These are phyloP conservation scores for Porites lobata DNA, from an alignment of 92 coral and sea anemone genomes.

Conservation along the genomic window DNA sequence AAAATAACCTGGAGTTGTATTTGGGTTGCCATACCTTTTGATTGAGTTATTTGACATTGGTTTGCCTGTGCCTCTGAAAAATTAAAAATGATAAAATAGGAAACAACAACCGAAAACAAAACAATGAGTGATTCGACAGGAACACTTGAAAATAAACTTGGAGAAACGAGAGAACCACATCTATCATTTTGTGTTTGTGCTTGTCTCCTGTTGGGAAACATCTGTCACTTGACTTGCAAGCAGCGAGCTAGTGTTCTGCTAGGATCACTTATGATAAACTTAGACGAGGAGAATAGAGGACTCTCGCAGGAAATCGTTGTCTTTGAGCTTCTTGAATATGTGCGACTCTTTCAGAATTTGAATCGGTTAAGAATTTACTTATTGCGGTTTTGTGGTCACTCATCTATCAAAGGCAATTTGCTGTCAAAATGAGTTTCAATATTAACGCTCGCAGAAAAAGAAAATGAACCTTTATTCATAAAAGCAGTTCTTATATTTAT, in stretches of 20 bases:
- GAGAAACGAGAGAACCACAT: not conserved
- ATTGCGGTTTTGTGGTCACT: constrained; percentile 1
- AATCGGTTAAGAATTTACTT: not conserved
- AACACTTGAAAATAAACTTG: constrained; percentile 5
- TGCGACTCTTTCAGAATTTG: not conserved
- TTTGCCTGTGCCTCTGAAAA: no score
- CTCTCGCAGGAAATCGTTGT: not conserved
- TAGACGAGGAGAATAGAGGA: not conserved
- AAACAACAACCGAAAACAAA: no score
- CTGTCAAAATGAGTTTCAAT: not conserved
- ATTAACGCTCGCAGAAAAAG: not conserved
- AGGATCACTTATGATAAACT: not conserved
- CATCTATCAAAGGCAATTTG: not conserved
- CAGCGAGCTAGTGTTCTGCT: not conserved
- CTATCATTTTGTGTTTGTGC: not conserved
- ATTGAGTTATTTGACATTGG: no score
- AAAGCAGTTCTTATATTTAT: not conserved
- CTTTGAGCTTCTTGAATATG: no score
- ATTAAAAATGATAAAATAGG: no score
- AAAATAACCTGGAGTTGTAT: no score
- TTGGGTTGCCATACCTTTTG: no score
- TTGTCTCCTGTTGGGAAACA: not conserved
- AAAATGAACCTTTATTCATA: not conserved
- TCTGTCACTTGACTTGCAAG: not conserved
- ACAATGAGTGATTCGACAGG: not conserved